These are phyloP conservation scores for Odontocolon sp. DNA, from an alignment of 2,888 invertebrate species.

Conservation along the genomic window DNA sequence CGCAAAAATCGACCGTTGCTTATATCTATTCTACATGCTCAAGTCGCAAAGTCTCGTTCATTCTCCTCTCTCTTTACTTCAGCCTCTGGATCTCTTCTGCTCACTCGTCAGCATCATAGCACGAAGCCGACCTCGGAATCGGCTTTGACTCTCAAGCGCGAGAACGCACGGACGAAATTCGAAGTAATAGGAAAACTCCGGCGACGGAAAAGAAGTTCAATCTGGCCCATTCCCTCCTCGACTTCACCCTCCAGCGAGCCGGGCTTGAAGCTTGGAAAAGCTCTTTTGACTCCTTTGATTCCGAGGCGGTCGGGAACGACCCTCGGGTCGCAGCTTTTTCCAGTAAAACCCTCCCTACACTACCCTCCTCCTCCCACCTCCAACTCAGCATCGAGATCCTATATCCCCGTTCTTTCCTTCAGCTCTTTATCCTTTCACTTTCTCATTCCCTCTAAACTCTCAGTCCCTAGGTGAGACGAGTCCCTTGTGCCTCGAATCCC, in stretches of 20 bases:
- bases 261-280: slow-evolving; percentile 71
- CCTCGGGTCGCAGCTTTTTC: slow-evolving; percentile 54
- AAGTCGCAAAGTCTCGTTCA: neutral
- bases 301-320: slow-evolving; percentile 60
- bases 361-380: slow-evolving; percentile 50
- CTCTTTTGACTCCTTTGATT: slow-evolving; percentile 79
- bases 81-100: slow-evolving; percentile 14
- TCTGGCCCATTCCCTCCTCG: slow-evolving; percentile 66
- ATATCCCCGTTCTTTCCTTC: no score
- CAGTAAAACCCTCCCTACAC: slow-evolving; percentile 58
- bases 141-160: slow-evolving; percentile 59
- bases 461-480: slow-evolving; percentile 36
- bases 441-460: slow-evolving; percentile 45
- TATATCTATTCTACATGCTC: neutral
- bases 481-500: slow-evolving; percentile 12
- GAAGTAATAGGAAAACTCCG: slow-evolving; percentile 80
- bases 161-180: slow-evolving; percentile 70
- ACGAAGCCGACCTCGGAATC: slow-evolving; percentile 42
- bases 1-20: neutral
- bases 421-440: no score
- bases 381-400: slow-evolving; percentile 49
- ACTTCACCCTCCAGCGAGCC: slow-evolving; percentile 49
- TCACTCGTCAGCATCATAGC: slow-evolving; percentile 32
- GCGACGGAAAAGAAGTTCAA: slow-evolving; percentile 78
- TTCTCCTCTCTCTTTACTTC: neutral